Evolutionary conservation across 2,888 invertebrate species (phyloP).

Genomic region (Tribolium freemani): DNA sequence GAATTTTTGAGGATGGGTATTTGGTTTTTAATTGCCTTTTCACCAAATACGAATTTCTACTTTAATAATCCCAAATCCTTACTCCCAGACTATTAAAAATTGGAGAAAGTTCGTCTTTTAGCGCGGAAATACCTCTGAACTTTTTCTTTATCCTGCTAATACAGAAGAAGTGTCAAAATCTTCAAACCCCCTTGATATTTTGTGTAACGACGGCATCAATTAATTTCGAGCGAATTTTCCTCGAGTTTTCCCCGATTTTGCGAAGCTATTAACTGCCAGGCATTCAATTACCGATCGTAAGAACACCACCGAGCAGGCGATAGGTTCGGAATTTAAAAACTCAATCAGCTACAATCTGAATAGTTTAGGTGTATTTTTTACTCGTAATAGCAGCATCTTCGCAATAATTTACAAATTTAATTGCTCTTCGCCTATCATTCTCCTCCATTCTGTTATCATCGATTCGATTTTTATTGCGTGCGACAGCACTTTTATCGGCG

Average conservation of each 20-base stretch:
- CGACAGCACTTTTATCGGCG: conserved; percentile 6
- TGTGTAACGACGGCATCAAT: background rate
- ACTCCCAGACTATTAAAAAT: too few species aligned
- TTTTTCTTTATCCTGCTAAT: too few species aligned
- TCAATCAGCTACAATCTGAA: background rate
- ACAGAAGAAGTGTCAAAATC: background rate
- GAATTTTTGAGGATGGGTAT: too few species aligned
- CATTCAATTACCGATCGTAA: background rate
- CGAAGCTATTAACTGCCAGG: background rate
- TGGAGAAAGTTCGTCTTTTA: too few species aligned
- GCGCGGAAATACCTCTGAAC: too few species aligned
- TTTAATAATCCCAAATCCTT: too few species aligned
- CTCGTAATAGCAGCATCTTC: too few species aligned
- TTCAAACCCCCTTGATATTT: background rate
- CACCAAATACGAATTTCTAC: too few species aligned
- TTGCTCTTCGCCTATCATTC: background rate
- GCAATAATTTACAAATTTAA: background rate
- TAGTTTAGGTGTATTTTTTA: background rate
- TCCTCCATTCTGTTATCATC: background rate
- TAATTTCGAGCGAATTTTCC: background rate
- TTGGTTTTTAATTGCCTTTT: too few species aligned
- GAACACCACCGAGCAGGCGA: background rate
- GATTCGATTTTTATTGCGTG: background rate
- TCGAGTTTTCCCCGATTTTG: background rate
- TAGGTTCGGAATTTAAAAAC: background rate